phyloP scores from a whole-genome alignment of 2,113 vertebrate genomes.

The Pseudorectes ferrugineus region DNA sequence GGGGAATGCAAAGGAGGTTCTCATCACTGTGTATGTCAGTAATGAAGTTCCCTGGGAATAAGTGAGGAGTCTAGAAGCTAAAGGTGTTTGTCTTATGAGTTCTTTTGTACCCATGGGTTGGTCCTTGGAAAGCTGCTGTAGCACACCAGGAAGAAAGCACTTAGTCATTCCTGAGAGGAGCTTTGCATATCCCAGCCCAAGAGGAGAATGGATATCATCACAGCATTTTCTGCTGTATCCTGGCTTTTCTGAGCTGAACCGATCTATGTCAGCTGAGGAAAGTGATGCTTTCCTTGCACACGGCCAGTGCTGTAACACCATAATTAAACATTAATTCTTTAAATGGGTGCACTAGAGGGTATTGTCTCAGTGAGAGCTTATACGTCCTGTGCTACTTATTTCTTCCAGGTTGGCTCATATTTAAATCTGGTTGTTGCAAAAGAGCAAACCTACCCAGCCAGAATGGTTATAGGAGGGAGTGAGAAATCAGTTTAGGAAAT shows the following conservation, averaged over 20 bases:
- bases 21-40: neutral
- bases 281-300: neutral
- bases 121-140: neutral
- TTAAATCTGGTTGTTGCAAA: neutral
- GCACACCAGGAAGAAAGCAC: neutral
- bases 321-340: neutral
- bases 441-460: neutral
- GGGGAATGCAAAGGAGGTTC: neutral
- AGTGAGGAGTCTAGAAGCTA: neutral
- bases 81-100: neutral
- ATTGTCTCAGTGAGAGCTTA: neutral
- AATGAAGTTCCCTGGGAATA: neutral
- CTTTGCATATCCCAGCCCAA: neutral
- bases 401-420: neutral
- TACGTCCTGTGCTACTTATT: neutral
- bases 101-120: neutral
- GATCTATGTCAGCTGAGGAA: neutral
- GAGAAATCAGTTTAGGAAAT: neutral
- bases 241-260: neutral
- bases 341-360: neutral
- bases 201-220: neutral
- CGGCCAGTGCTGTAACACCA: neutral
- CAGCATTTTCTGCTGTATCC: neutral
- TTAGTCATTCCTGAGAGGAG: neutral
- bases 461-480: neutral